Evolutionary conservation across 2,888 invertebrate genomes (phyloP).

Genomic region (Sarcophaga variegata): DNA sequence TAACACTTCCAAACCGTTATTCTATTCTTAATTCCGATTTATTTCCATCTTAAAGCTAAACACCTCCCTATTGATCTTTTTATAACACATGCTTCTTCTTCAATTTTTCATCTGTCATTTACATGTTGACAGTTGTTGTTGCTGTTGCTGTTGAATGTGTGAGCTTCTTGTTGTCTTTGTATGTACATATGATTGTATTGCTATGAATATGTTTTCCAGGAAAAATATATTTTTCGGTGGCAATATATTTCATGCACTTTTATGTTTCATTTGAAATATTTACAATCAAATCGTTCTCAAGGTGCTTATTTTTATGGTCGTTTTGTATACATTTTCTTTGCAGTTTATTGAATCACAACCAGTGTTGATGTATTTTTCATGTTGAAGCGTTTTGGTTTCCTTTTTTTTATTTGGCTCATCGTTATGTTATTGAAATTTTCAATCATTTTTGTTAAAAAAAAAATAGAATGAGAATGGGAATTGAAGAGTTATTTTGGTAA

Average conservation of each 20-base stretch:
- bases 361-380: background rate
- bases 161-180: background rate
- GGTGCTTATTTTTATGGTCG: constrained; percentile 28
- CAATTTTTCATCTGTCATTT: background rate
- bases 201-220: background rate
- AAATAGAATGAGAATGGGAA: no score
- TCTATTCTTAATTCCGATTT: no score
- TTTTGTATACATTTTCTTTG: background rate
- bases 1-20: no score
- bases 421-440: background rate
- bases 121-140: background rate
- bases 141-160: background rate
- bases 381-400: background rate
- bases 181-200: background rate
- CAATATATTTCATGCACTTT: constrained; percentile 13
- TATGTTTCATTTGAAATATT: constrained; percentile 13
- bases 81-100: background rate
- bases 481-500: no score
- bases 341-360: background rate
- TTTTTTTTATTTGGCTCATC: no score
- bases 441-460: background rate
- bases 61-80: background rate
- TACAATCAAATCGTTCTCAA: constrained; percentile 32
- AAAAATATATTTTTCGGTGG: background rate
- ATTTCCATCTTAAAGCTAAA: background rate